These are phyloP conservation scores for Clitarchus hookeri DNA, from an alignment of 2,888 invertebrate species.

Conservation along the genomic window DNA sequence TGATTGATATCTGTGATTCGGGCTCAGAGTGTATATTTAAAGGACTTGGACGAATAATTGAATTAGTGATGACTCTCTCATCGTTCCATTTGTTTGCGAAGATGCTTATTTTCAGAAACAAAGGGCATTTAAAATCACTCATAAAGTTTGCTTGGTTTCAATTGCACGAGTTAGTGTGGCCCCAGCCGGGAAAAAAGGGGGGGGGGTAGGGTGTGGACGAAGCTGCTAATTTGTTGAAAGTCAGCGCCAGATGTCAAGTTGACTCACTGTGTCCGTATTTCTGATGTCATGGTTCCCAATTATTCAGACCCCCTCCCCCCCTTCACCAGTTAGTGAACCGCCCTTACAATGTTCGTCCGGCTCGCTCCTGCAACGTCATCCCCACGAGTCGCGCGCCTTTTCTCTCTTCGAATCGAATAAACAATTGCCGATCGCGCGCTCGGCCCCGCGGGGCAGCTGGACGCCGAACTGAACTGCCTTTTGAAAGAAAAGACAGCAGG, in stretches of 20 bases:
- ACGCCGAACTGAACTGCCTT: not conserved
- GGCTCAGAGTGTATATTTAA: no score
- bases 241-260: not conserved
- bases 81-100: no score
- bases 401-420: not conserved
- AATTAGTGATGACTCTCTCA: no score
- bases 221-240: not conserved
- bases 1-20: no score
- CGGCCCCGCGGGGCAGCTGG: not conserved
- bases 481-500: not conserved
- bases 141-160: not conserved
- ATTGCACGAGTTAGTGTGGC: not conserved
- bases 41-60: no score
- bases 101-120: no score
- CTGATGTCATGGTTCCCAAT: not conserved
- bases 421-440: conserved; percentile 2
- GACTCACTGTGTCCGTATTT: conserved; percentile 5
- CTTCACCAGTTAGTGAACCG: not conserved
- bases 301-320: not conserved
- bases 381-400: not conserved
- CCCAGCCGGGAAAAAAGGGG: no score
- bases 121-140: no score
- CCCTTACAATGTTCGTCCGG: no score
- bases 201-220: no score
- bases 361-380: not conserved